These are phyloP conservation scores for Rutilus rutilus DNA, from an alignment of 2,113 vertebrate genomes.

Conservation along the genomic window DNA sequence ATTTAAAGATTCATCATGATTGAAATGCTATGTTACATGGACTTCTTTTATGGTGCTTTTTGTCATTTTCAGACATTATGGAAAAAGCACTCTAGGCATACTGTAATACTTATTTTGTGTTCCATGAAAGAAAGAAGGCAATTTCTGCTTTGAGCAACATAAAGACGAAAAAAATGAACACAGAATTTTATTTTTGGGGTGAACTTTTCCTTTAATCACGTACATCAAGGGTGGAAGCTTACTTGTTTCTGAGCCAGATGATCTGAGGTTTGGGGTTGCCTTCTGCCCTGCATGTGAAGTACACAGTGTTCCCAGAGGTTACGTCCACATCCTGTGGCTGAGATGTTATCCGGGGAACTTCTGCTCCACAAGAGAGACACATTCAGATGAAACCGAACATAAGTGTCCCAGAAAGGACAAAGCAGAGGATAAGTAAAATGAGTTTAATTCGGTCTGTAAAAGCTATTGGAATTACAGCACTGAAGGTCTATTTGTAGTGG, in stretches of 20 bases:
- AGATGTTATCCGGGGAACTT: conserved; percentile 95
- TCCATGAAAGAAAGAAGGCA: neutral
- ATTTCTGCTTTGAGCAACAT: neutral
- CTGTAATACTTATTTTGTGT: neutral
- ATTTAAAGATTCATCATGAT: neutral
- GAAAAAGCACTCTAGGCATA: neutral
- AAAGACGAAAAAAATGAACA: neutral
- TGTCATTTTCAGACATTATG: neutral
- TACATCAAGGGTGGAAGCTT: conserved; percentile 59
- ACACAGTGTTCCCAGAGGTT: conserved; percentile 95
- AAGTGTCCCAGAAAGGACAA: conserved; percentile 34
- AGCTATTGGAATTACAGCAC: neutral
- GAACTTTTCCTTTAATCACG: neutral
- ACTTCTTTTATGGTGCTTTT: neutral
- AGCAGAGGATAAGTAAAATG: neutral
- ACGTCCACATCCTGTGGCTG: conserved; percentile 96
- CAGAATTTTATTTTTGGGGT: neutral
- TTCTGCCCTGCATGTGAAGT: conserved; percentile 97
- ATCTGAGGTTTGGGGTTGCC: conserved; percentile 99
- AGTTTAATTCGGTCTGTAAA: conserved; percentile 6
- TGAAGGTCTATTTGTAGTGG: conserved; percentile 23
- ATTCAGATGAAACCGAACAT: conserved; percentile 55
- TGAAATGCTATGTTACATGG: neutral
- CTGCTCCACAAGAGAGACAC: conserved; percentile 70
- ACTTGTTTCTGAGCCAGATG: conserved; percentile 99